These are phyloP conservation scores for Ptilorrhoa leucosticta DNA, from an alignment of 2,113 vertebrate genomes.

Conservation along the genomic window DNA sequence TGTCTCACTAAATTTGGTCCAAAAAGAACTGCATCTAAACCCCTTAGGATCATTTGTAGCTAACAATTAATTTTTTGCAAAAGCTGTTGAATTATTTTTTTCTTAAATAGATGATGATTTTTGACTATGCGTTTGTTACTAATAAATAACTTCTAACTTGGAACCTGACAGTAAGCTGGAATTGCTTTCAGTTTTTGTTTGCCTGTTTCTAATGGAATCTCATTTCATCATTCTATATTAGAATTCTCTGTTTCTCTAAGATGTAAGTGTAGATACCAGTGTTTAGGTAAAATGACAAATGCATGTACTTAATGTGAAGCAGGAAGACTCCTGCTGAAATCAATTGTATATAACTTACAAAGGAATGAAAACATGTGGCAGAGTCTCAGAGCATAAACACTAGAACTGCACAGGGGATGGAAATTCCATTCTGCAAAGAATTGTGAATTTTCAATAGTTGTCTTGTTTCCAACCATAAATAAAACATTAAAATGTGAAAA, in stretches of 20 bases:
- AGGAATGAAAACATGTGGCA: background rate
- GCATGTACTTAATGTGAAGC: background rate
- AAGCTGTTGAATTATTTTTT: background rate
- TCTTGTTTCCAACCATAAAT: background rate
- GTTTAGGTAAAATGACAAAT: background rate
- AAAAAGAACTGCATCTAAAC: background rate
- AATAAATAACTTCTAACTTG: background rate
- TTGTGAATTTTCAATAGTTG: background rate
- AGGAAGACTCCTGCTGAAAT: background rate
- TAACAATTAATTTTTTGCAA: background rate
- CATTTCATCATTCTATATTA: background rate
- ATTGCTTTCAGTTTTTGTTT: background rate
- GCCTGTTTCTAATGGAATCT: background rate
- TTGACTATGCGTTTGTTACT: background rate
- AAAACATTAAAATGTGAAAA: background rate
- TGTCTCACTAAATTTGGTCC: background rate
- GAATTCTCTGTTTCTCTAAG: background rate
- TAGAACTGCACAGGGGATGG: background rate
- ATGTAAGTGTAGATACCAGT: background rate
- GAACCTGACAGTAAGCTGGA: background rate
- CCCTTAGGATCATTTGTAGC: background rate
- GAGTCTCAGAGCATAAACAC: background rate
- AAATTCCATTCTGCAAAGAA: background rate
- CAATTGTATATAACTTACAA: background rate
- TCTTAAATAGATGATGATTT: background rate